These are phyloP conservation scores for Phragmatobia fuliginosa DNA, from an alignment of 2,888 invertebrate species.

Conservation along the genomic window DNA sequence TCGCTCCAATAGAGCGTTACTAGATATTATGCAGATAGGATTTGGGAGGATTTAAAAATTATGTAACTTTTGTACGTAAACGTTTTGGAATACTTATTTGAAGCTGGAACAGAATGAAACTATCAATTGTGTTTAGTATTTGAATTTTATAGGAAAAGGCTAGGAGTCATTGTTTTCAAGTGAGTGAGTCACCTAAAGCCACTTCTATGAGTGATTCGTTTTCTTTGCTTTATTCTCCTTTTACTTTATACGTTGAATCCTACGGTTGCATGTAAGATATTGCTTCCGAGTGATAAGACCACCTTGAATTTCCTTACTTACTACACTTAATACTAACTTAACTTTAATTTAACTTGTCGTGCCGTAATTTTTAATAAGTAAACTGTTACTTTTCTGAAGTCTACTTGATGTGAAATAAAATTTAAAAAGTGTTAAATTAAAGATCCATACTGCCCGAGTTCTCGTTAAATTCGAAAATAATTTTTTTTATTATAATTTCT, in stretches of 20 bases:
- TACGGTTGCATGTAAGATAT: no score
- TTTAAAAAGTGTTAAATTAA: neutral
- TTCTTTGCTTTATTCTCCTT: no score
- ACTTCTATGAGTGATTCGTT: no score
- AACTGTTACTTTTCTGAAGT: neutral
- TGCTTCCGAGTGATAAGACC: no score
- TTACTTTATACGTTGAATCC: no score
- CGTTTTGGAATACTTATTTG: conserved; percentile 26
- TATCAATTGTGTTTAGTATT: conserved; percentile 1
- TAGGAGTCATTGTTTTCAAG: no score
- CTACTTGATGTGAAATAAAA: neutral
- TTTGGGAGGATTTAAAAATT: conserved; percentile 43
- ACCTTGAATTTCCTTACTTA: no score
- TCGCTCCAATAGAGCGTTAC: conserved; percentile 38
- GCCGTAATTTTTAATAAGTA: neutral
- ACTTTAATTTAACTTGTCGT: no score
- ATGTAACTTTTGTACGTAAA: conserved; percentile 40
- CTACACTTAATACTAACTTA: no score
- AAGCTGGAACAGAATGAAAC: conserved; percentile 17
- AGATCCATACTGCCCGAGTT: neutral
- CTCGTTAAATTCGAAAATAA: neutral
- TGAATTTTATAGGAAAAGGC: neutral
- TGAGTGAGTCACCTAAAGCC: no score
- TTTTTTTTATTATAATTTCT: no score
- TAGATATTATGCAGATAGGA: conserved; percentile 47